Evolutionary conservation across 2,797 vertebrate genomes (phyloP).

Genomic region (Syngnathus rostellatus): DNA sequence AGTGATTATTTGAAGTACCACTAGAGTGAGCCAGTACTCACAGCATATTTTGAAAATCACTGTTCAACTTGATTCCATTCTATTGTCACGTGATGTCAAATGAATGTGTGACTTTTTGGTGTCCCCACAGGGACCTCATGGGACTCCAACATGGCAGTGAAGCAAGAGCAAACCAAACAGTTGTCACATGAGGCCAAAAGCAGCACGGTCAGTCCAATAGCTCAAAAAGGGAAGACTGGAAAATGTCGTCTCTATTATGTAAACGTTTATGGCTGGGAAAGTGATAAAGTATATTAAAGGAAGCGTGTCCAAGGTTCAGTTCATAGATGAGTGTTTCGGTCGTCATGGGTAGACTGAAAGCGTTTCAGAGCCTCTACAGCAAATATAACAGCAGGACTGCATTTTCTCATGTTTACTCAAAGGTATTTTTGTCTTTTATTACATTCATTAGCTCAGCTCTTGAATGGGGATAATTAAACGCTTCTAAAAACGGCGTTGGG

Average conservation of each 20-base stretch:
- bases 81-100: neutral
- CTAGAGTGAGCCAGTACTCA: no score
- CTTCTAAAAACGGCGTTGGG: neutral
- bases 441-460: neutral
- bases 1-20: no score
- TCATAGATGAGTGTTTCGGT: constrained; percentile 3
- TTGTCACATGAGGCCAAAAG: constrained; percentile 29
- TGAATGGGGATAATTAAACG: constrained; percentile 1
- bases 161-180: constrained; percentile 19
- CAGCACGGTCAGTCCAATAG: constrained; percentile 49
- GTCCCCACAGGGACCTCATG: constrained; percentile 41
- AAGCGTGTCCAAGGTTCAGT: constrained; percentile 51
- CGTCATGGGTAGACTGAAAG: constrained; percentile 42
- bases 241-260: neutral
- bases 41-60: no score
- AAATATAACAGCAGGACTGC: constrained; percentile 36
- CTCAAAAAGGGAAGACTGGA: neutral
- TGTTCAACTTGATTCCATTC: neutral
- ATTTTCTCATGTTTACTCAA: constrained; percentile 22
- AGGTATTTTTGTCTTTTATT: constrained; percentile 36
- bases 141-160: constrained; percentile 36
- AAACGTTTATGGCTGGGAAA: constrained; percentile 21
- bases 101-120: neutral
- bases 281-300: constrained; percentile 12
- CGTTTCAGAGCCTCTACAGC: constrained; percentile 44